Evolutionary conservation across 1,140 invertebrate species (phyloP).

Genomic region (Pseudoatta argentina): DNA sequence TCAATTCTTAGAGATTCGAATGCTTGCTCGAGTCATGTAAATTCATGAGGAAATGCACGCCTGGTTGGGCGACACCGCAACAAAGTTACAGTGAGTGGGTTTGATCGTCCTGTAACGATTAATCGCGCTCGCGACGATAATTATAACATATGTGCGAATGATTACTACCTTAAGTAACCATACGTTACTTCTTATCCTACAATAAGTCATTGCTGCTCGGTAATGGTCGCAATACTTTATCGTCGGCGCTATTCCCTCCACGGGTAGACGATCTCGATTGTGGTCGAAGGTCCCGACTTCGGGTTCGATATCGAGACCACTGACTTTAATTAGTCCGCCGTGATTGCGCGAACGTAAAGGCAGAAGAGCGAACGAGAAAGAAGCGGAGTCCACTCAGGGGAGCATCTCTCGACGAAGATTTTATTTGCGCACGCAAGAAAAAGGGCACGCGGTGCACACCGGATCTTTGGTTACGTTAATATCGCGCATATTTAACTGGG

Average conservation of each 20-base stretch:
- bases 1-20: constrained; percentile 37
- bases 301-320: constrained; percentile 54
- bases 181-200: constrained; percentile 61
- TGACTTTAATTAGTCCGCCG: constrained; percentile 69
- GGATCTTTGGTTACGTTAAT: constrained; percentile 26
- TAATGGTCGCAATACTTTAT: constrained; percentile 70
- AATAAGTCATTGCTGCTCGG: constrained; percentile 71
- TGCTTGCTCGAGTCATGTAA: constrained; percentile 48
- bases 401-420: constrained; percentile 17
- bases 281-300: constrained; percentile 67
- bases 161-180: constrained; percentile 73
- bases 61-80: constrained; percentile 21
- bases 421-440: constrained; percentile 49
- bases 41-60: constrained; percentile 50
- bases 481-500: constrained; percentile 43
- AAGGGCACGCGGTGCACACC: not conserved
- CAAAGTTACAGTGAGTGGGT: constrained; percentile 38
- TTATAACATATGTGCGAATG: constrained; percentile 75
- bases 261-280: constrained; percentile 42
- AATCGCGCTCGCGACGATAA: constrained; percentile 71
- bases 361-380: not conserved
- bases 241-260: constrained; percentile 59
- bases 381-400: not conserved
- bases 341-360: constrained; percentile 47
- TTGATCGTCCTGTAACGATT: constrained; percentile 57